phyloP scores from a whole-genome alignment of 2,797 vertebrate genomes.

The Leuciscus waleckii region DNA sequence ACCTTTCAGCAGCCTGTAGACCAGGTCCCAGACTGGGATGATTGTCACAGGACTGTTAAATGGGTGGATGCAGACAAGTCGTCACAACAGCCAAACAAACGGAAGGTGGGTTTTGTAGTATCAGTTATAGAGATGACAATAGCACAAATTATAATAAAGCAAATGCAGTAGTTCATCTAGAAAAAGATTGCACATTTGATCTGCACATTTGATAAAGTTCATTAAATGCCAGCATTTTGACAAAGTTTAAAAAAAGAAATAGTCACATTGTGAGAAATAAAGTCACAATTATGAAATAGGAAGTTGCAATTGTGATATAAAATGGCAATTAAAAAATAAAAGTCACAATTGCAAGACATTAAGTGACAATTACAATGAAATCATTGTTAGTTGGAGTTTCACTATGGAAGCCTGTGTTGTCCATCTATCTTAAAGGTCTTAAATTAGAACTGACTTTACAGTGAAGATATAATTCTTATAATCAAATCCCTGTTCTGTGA shows the following conservation, averaged over 20 bases:
- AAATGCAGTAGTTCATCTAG: not conserved
- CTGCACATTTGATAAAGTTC: no score
- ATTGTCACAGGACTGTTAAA: constrained; percentile 73
- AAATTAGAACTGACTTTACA: not conserved
- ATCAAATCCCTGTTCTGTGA: constrained; percentile 18
- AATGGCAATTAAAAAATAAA: not conserved
- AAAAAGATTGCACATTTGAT: not conserved
- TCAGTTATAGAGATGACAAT: not conserved
- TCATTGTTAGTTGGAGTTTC: not conserved
- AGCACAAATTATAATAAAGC: not conserved
- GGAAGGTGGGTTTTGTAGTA: constrained; percentile 77
- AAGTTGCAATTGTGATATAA: no score
- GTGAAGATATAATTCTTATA: not conserved
- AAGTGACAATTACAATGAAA: not conserved
- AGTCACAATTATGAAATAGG: no score
- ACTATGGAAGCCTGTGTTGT: not conserved
- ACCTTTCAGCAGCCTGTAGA: constrained; percentile 78
- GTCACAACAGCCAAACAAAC: constrained; percentile 63
- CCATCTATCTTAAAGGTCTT: not conserved
- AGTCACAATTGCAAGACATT: not conserved
- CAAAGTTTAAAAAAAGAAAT: not conserved
- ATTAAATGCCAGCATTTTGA: not conserved
- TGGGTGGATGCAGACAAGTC: constrained; percentile 74
- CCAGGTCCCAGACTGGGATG: constrained; percentile 88
- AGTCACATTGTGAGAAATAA: not conserved